Evolutionary conservation across 2,888 invertebrate genomes (phyloP).

Genomic region (Caenorhabditis angaria): DNA sequence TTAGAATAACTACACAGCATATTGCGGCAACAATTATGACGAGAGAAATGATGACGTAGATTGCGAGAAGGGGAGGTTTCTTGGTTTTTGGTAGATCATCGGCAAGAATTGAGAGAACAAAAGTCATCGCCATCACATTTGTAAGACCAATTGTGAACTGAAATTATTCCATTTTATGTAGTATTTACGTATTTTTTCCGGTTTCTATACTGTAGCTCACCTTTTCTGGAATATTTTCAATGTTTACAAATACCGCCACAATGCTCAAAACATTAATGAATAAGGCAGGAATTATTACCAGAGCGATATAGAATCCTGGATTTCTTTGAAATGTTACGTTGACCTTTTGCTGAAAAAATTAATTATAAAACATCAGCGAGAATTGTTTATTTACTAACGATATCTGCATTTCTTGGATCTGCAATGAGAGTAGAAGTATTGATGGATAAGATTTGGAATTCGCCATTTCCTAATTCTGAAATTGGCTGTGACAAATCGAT

Average conservation of each 20-base stretch:
- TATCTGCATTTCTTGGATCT: background rate
- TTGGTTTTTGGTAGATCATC: background rate
- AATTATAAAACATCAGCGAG: no score
- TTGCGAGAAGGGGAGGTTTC: background rate
- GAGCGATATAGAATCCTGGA: background rate
- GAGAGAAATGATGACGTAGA: no score
- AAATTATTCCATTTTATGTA: no score
- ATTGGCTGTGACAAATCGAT: background rate
- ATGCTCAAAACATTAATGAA: background rate
- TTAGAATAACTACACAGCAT: no score
- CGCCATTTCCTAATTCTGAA: slow-evolving; percentile 19
- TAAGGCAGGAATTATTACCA: background rate
- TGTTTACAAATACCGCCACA: background rate
- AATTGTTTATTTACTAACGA: no score
- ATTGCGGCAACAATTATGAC: background rate
- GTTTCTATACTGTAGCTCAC: no score
- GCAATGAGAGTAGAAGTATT: no score
- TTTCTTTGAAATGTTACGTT: background rate
- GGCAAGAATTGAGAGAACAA: background rate
- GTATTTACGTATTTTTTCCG: no score
- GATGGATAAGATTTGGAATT: slow-evolving; percentile 17
- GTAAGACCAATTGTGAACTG: background rate
- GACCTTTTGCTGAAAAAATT: no score
- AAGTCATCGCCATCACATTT: background rate
- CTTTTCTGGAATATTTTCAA: background rate